Evolutionary conservation across 2,113 vertebrate species (phyloP), one percentile per base, ranked within the genome.

Genomic region (Thermophis baileyi): DNA sequence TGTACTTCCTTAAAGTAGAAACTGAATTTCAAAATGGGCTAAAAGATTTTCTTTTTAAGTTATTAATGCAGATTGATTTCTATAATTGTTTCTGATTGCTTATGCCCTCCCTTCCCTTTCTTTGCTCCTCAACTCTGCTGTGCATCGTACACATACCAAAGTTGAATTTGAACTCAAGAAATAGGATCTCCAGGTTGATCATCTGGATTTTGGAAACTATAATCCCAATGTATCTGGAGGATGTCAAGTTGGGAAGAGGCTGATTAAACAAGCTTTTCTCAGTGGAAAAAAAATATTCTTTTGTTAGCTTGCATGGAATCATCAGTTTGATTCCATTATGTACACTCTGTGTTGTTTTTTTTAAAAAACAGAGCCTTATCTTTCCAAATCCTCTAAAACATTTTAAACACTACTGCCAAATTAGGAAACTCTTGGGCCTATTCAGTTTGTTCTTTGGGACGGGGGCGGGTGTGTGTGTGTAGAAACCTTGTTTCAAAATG

Each of bases 401-500:
- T 95, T 96, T 93, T 24, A 54, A 94, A 92, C 85, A 44, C 93
- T 94, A 1, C 85, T 96, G 94, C 94, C 90, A 95, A 89, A 94
- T 74, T 94, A 90, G 93, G n/a, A 63, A 90, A 86, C 81, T 94
- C 94, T 95, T 89, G 54, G 35, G 74, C 7, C 63, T 40, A 24
- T 63, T 50, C 22, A 27, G 92, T 94, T 69, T 94, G 44, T 81
- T 81, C 35, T 9, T 40, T 44, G 30, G 63, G 30, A n/a, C 3
- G 30, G 60, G 30, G 55, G 25, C 1, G 0, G 22, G 1, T 18
- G 90, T 88, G 44, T 89, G 88, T 94, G 94, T 95, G 93, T 95
- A 88, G 90, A 88, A 90, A 95, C 94, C 95, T 91, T 92, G 81
- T 91, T 93, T 96, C 93, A 89, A 92, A 97, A 63, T 81, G 94